Evolutionary conservation across 2,888 invertebrate species (phyloP).

Genomic region (Dichetophora obliterata): DNA sequence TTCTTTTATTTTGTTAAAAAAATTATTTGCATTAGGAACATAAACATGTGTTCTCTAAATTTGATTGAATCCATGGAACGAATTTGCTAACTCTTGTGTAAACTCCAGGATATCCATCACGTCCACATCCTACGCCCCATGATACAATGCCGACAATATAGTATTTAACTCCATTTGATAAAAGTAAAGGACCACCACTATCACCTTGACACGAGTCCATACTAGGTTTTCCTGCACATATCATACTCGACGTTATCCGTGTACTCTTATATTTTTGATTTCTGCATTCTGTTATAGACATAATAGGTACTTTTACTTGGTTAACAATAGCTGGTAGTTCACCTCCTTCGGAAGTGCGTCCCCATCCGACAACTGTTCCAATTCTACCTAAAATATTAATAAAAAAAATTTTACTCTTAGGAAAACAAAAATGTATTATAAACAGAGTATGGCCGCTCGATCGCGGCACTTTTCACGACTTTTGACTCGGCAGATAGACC

Average conservation of each 20-base stretch:
- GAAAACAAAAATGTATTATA: neutral
- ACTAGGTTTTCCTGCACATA: constrained; percentile 85
- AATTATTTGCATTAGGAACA: constrained; percentile 70
- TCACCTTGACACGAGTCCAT: constrained; percentile 92
- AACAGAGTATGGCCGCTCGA: too few relatives aligned
- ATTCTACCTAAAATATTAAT: constrained; percentile 60
- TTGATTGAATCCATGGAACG: constrained; percentile 80
- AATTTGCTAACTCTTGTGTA: constrained; percentile 71
- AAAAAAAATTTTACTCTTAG: neutral
- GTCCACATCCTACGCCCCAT: constrained; percentile 80
- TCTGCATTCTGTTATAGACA: constrained; percentile 82
- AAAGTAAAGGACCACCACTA: constrained; percentile 85
- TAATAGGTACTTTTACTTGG: constrained; percentile 87
- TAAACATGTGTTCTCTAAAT: constrained; percentile 81
- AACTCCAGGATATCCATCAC: constrained; percentile 72
- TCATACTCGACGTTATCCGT: constrained; percentile 86
- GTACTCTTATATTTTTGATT: constrained; percentile 87
- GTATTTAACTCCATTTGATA: constrained; percentile 81
- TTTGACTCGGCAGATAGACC: too few relatives aligned
- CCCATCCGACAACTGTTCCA: constrained; percentile 90
- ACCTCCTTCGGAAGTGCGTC: constrained; percentile 85
- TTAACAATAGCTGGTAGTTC: constrained; percentile 83
- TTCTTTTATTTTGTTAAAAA: neutral
- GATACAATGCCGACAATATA: constrained; percentile 89
- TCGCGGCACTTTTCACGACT: too few relatives aligned